Evolutionary conservation across 2,888 invertebrate species (phyloP), one percentile per base, ranked within the genome.

Genomic region (Acanthacorydalis orientalis): DNA sequence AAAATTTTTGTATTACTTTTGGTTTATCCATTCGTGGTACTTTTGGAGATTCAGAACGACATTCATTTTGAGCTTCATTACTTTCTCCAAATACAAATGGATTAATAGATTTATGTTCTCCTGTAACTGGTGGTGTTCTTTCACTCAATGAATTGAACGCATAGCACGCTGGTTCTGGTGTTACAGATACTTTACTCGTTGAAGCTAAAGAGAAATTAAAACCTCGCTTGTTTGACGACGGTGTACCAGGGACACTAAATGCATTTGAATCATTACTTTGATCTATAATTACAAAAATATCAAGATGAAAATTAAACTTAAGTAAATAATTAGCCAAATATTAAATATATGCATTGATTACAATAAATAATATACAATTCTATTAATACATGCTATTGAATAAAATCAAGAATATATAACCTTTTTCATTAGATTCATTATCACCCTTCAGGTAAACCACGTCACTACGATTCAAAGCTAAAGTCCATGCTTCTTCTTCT

Each of bases 401-500:
- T 23, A 23, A 23, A 4, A 4, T 4, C 2, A 23, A 23, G 23
- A 37, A 9, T 10, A 9, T 12, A 8, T 14, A n/a, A 37, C 14
- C 14, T 37, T 37, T 37, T 37, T 37, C 37, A 37, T 37, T 37
- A 37, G 14, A 12, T 37, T 42, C 31, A 31, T 31, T 31, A 31
- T 31, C 47, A 34, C 34, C 71, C 53, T 72, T 75, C 56, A 84
- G 68, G 60, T 81, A 83, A 7, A 75, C 68, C 8, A 75, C 70
- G 52, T 78, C 77, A 50, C 75, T 74, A 51, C 72, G 72, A 50
- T 75, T 76, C 47, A 76, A 70, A 1, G 80, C 80, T 43, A 83
- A 64, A 1, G 80, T 78, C 83, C 83, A 83, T 2, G 80, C 81
- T 55, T 82, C 81, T 1, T 74, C 73, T 38, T 79, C 79, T 44